Evolutionary conservation across 2,113 vertebrate genomes (phyloP).

Genomic region (Tychaedon coryphoeus): DNA sequence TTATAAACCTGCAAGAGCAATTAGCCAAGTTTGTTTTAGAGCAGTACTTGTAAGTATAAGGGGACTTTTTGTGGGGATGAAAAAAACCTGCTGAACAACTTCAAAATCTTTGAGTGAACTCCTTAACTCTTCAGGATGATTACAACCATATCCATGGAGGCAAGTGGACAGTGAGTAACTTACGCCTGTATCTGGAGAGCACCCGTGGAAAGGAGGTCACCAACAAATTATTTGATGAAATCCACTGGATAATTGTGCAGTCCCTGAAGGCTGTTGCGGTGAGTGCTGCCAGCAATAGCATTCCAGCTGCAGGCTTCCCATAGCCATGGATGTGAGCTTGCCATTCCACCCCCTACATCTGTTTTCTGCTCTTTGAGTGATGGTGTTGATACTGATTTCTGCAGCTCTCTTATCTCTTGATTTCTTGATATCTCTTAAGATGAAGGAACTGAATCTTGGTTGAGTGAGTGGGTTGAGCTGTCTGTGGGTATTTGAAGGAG

Average conservation of each 20-base stretch:
- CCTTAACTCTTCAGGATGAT: conserved; percentile 83
- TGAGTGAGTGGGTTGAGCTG: background rate
- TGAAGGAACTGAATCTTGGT: background rate
- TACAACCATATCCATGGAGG: conserved; percentile 98
- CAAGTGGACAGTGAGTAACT: conserved; percentile 96
- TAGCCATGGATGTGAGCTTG: background rate
- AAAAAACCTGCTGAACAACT: background rate
- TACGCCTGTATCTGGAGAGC: conserved; percentile 95
- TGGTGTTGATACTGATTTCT: background rate
- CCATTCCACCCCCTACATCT: background rate
- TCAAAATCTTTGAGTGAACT: background rate
- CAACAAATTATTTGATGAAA: conserved; percentile 91
- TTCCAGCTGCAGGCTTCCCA: background rate
- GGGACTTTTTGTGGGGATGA: background rate
- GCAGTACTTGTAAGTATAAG: background rate
- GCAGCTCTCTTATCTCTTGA: background rate
- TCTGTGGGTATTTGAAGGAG: background rate
- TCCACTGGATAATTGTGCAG: conserved; percentile 97
- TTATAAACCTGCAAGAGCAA: background rate
- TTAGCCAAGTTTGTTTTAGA: background rate
- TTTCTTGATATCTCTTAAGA: background rate
- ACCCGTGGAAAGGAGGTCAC: conserved; percentile 94
- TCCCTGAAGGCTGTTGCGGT: conserved; percentile 96
- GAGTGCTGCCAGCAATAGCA: conserved; percentile 46
- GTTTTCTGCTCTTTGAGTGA: background rate